These are phyloP conservation scores for Drosophila punjabiensis DNA, from an alignment of 1,140 invertebrate genomes.

Conservation along the genomic window DNA sequence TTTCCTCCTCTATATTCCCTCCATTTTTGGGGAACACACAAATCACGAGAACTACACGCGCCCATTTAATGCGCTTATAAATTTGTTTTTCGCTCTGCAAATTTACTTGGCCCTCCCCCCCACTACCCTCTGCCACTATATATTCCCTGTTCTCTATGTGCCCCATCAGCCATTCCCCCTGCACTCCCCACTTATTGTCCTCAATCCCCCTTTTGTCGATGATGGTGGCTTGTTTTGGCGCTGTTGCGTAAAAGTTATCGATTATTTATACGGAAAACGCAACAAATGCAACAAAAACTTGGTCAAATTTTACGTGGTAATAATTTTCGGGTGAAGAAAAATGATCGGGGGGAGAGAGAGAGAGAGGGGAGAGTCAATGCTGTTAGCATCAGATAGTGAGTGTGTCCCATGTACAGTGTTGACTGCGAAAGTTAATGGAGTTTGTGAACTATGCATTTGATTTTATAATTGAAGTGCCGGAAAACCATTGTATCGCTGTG, in stretches of 20 bases:
- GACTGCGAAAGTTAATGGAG: slow-evolving; percentile 20
- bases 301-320: slow-evolving; percentile 53
- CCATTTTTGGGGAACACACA: slow-evolving; percentile 40
- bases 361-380: slow-evolving; percentile 4
- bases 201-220: slow-evolving; percentile 24
- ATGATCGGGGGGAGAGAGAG: neutral
- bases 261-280: slow-evolving; percentile 76
- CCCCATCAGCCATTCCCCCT: neutral
- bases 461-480: neutral
- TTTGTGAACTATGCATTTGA: slow-evolving; percentile 7
- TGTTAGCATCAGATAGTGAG: slow-evolving; percentile 47
- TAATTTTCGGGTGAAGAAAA: slow-evolving; percentile 29
- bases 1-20: neutral
- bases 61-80: slow-evolving; percentile 80
- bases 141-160: neutral
- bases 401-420: slow-evolving; percentile 39
- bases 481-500: slow-evolving; percentile 1
- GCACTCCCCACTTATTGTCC: slow-evolving; percentile 16
- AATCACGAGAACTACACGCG: slow-evolving; percentile 76
- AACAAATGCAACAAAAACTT: slow-evolving; percentile 68
- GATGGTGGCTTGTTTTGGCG: slow-evolving; percentile 62
- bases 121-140: slow-evolving; percentile 2
- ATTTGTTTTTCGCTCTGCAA: slow-evolving; percentile 76
- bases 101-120: slow-evolving; percentile 56
- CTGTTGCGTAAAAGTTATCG: slow-evolving; percentile 73